Conservation (phyloP, 2,797 vertebrate genomes). For the Ptychadena robeensis region DNA sequence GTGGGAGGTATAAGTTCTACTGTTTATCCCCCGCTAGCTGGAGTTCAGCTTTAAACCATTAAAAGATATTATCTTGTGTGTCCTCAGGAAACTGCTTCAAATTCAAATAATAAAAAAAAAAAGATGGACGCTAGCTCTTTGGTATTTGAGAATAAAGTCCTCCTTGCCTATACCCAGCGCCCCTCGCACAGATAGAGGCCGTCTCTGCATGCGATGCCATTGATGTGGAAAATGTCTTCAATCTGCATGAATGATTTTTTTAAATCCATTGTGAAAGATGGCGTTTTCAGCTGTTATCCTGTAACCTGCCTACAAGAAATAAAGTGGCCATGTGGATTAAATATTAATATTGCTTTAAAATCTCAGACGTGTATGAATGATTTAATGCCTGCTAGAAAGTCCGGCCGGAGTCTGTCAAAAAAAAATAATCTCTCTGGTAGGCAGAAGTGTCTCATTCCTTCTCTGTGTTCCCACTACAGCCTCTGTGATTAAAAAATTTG, state of each 20-base stretch:
- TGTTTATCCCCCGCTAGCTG: too few relatives aligned
- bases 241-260: constrained; percentile 7
- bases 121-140: neutral
- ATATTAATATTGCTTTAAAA: constrained; percentile 5
- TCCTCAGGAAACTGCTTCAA: neutral
- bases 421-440: too few relatives aligned
- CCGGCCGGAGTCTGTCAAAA: too few relatives aligned
- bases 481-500: too few relatives aligned
- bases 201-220: neutral
- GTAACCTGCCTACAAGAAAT: neutral
- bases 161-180: neutral
- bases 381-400: neutral
- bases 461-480: too few relatives aligned
- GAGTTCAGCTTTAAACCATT: neutral
- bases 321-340: neutral
- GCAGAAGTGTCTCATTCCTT: too few relatives aligned
- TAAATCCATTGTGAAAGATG: constrained; percentile 2
- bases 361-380: neutral
- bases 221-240: constrained; percentile 4
- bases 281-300: neutral
- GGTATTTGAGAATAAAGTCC: neutral
- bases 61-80: neutral
- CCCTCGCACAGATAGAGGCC: neutral
- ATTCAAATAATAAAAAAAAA: neutral
- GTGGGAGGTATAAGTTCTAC: too few relatives aligned